Conservation (phyloP, 2,888 invertebrate species). For the Chloromyia formosa region DNA sequence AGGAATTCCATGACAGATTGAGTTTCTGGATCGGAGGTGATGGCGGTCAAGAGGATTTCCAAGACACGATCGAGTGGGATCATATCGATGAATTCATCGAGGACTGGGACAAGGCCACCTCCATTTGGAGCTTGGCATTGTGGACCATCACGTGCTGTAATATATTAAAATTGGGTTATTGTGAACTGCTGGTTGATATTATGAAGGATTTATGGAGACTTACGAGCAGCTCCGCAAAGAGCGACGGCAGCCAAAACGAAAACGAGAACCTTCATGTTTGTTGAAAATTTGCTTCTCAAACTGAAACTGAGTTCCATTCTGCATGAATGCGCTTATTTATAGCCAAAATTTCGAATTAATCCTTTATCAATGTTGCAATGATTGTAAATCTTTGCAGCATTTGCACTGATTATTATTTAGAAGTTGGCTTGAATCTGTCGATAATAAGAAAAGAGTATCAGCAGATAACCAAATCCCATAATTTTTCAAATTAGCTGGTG, state of each 20-base stretch:
- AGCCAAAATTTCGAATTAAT: neutral
- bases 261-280: slow-evolving; percentile 35
- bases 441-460: too few species aligned
- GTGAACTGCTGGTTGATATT: neutral
- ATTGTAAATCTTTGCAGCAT: too few species aligned
- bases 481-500: too few species aligned
- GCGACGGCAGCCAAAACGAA: slow-evolving; percentile 23
- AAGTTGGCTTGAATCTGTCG: too few species aligned
- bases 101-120: slow-evolving; percentile 32
- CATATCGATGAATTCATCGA: slow-evolving; percentile 29
- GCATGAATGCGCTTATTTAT: neutral
- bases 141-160: slow-evolving; percentile 11
- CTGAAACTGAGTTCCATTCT: neutral
- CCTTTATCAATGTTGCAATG: too few species aligned
- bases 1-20: slow-evolving; percentile 42
- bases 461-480: too few species aligned
- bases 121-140: slow-evolving; percentile 42
- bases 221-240: slow-evolving; percentile 17
- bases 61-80: slow-evolving; percentile 37
- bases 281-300: slow-evolving; percentile 4
- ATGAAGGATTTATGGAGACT: neutral
- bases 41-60: slow-evolving; percentile 19
- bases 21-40: slow-evolving; percentile 45
- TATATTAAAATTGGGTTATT: too few species aligned
- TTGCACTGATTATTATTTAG: too few species aligned